These are phyloP conservation scores for Leptosomus discolor DNA, from an alignment of 2,113 vertebrate genomes.

Conservation along the genomic window DNA sequence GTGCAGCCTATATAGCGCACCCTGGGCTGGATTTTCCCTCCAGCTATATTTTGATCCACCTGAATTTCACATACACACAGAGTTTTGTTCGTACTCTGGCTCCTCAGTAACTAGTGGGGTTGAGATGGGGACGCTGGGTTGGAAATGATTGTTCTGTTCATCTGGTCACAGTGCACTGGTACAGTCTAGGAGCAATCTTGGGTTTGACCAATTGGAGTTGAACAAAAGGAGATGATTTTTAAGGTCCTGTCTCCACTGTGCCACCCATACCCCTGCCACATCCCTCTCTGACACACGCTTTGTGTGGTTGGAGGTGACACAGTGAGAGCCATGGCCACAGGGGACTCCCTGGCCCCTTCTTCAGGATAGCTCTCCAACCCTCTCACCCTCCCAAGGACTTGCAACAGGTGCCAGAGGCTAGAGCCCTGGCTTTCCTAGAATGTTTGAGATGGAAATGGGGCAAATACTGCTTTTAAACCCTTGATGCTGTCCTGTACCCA, in stretches of 20 bases:
- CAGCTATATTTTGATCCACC: not conserved
- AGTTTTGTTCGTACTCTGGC: not conserved
- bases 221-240: not conserved
- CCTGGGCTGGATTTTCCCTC: not conserved
- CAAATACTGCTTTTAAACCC: not conserved
- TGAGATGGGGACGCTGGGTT: not conserved
- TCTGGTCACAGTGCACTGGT: accelerated
- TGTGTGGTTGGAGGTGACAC: not conserved
- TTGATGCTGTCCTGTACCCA: not conserved
- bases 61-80: not conserved
- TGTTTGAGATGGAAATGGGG: not conserved
- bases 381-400: not conserved
- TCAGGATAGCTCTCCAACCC: not conserved
- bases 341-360: not conserved
- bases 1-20: not conserved
- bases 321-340: not conserved
- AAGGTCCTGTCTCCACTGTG: not conserved
- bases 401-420: not conserved
- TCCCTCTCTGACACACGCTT: not conserved
- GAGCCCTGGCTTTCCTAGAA: not conserved
- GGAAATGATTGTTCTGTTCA: not conserved
- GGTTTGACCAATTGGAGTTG: not conserved
- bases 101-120: not conserved
- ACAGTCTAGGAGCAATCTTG: not conserved
- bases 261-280: accelerated